Base-by-base conservation (phyloP, 2,113 vertebrate species). In the Psophia crepitans region DNA sequence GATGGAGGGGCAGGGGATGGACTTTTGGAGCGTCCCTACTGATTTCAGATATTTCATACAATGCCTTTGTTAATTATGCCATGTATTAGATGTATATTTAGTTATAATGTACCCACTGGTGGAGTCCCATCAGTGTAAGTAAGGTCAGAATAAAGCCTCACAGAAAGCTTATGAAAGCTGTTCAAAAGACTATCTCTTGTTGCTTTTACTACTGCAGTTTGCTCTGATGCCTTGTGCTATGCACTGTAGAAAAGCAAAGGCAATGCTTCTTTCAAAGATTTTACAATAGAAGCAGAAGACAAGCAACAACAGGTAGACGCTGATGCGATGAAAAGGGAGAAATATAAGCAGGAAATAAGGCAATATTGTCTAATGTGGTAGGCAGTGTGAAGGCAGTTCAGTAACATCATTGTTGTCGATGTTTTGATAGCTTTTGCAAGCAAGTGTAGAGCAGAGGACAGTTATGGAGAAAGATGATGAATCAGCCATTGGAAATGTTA, bases 161-260 rank as follows among this genome's bases (percentile, higher is more conserved):
- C 3, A 27, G 64, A 69, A 80, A 39, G 23, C 12, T 61, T 61
- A 26, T 35, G 37, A 51, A 77, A 69, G 48, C 22, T 64, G 44
- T 37, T 24, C 12, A 54, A 53, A 90, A 22, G 20, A 8, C 27
- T 61, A 1, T 24, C 10, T 37, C 41, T 80, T 51, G 3, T 35
- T 65, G 21, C 27, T 44, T 46, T 87, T 53, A 48, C 23, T 54
- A 6, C 33, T 76, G 21, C 10, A 23, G 22, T 60, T 84, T 68
- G 9, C 27, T 91, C 57, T 0, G 0, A 9, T 27, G n/a, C 37
- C 10, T 75, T 51, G 21, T 77, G 16, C 26, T 60, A 0, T 16
- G 57, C 21, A 6, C 24, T 64, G 37, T 12, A 39, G 46, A 30
- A 66, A 79, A 75, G 5, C 7, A 27, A 84, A 77, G 32, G 4